Evolutionary conservation across 23 tunicate genomes (phyloP).

Genomic region (Styela clava): DNA sequence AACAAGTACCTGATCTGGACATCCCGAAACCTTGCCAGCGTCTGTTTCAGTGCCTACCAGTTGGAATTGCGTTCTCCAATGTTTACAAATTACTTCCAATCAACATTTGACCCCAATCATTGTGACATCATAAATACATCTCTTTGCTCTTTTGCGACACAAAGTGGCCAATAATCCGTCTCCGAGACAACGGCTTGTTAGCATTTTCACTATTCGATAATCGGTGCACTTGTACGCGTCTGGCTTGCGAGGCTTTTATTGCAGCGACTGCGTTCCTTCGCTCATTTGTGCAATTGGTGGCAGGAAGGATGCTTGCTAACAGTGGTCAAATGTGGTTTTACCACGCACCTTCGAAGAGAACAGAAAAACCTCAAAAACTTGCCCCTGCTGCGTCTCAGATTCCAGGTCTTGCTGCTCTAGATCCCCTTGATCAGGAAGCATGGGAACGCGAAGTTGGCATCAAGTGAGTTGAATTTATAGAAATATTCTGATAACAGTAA

Average conservation of each 20-base stretch:
- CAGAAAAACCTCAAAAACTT: conserved; percentile 26
- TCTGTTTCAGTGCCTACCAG: too few species aligned
- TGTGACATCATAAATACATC: not conserved
- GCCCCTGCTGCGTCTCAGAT: conserved; percentile 80
- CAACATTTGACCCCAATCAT: not conserved
- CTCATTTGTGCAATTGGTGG: not conserved
- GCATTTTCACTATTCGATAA: too few species aligned
- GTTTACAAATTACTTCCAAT: too few species aligned
- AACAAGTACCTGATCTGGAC: too few species aligned
- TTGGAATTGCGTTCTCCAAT: too few species aligned
- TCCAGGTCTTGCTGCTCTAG: conserved; percentile 61
- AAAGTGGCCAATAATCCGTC: not conserved
- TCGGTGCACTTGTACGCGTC: too few species aligned
- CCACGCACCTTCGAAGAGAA: conserved; percentile 59
- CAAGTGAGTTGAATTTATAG: conserved; percentile 30
- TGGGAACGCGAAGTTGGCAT: conserved; percentile 68
- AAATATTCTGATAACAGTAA: not conserved
- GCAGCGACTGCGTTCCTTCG: too few species aligned
- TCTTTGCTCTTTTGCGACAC: not conserved
- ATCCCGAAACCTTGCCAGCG: too few species aligned
- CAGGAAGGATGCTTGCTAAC: conserved; percentile 9
- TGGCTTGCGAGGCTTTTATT: not conserved
- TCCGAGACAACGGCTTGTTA: not conserved
- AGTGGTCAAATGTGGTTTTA: conserved; percentile 83
- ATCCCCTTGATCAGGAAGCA: conserved; percentile 65